Conservation (phyloP, 2,797 vertebrate genomes). For the Pogonophryne albipinna region DNA sequence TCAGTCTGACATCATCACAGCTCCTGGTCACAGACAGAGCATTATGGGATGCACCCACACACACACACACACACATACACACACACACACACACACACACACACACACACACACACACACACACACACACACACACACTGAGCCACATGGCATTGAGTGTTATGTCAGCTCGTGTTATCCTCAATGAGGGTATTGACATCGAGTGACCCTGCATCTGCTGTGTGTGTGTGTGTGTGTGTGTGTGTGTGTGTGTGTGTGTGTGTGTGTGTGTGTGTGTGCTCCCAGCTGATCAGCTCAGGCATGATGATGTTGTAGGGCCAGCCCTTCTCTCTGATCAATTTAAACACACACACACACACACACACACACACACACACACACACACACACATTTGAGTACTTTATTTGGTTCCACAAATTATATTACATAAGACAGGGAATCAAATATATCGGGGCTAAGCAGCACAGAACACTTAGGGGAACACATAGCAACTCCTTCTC, state of each 20-base stretch:
- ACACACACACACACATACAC: conserved; percentile 21
- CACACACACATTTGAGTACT: too few relatives aligned
- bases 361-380: too few relatives aligned
- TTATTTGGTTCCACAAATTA: too few relatives aligned
- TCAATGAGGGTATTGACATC: conserved; percentile 61
- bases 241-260: conserved; percentile 29
- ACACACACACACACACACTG: conserved; percentile 24
- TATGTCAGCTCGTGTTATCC: conserved; percentile 68
- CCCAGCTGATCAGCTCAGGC: conserved; percentile 37
- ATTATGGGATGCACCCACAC: conserved; percentile 39
- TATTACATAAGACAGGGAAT: too few relatives aligned
- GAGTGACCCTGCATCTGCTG: conserved; percentile 52
- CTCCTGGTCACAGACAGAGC: conserved; percentile 20
- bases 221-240: conserved; percentile 27
- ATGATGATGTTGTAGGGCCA: conserved; percentile 43
- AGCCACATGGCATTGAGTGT: conserved; percentile 61
- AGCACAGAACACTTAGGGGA: too few relatives aligned
- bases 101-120: conserved; percentile 26
- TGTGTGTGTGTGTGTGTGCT: conserved; percentile 28
- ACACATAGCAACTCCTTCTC: too few relatives aligned
- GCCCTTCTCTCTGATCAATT: conserved; percentile 54
- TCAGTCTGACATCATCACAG: conserved; percentile 15
- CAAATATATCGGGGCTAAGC: too few relatives aligned
- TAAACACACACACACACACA: conserved; percentile 2
- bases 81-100: conserved; percentile 27